A percentile compares a stretch with the other conserved stretches of the same genome.
These are phyloP conservation scores for Apeltes quadracus DNA, from an alignment of 2,113 vertebrate species.

Conservation along the genomic window DNA sequence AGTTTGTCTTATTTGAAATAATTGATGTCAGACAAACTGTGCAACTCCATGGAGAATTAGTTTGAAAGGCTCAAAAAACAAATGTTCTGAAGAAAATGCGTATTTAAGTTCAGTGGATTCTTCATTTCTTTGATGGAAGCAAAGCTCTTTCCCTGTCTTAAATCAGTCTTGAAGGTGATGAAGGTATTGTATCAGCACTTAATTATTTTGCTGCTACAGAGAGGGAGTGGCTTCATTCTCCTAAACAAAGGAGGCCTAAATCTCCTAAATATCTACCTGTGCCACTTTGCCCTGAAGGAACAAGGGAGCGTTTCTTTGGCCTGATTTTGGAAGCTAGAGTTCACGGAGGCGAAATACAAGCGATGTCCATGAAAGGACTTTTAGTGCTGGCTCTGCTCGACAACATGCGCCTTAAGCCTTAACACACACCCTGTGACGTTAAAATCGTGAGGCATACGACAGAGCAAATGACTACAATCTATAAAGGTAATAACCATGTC, in stretches of 20 bases:
- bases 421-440: constrained; percentile 36
- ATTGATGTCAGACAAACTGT: constrained; percentile 65
- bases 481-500: constrained; percentile 46
- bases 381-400: constrained; percentile 38
- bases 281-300: constrained; percentile 63
- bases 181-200: constrained; percentile 31
- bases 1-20: constrained; percentile 68
- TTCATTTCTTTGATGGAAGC: constrained; percentile 30
- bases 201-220: constrained; percentile 20
- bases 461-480: constrained; percentile 55
- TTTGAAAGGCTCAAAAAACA: constrained; percentile 57
- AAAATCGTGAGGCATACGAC: constrained; percentile 55
- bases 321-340: constrained; percentile 65
- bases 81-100: constrained; percentile 51
- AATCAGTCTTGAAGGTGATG: constrained; percentile 41
- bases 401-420: constrained; percentile 48
- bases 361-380: constrained; percentile 48
- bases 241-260: constrained; percentile 72
- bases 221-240: constrained; percentile 46
- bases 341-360: constrained; percentile 60
- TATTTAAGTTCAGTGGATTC: constrained; percentile 35
- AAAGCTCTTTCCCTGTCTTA: constrained; percentile 19
- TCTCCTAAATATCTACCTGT: constrained; percentile 68
- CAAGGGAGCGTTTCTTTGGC: constrained; percentile 72
- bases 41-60: constrained; percentile 55